phyloP scores from a whole-genome alignment of 2,888 invertebrate species.

The Caenorhabditis zanzibari region DNA sequence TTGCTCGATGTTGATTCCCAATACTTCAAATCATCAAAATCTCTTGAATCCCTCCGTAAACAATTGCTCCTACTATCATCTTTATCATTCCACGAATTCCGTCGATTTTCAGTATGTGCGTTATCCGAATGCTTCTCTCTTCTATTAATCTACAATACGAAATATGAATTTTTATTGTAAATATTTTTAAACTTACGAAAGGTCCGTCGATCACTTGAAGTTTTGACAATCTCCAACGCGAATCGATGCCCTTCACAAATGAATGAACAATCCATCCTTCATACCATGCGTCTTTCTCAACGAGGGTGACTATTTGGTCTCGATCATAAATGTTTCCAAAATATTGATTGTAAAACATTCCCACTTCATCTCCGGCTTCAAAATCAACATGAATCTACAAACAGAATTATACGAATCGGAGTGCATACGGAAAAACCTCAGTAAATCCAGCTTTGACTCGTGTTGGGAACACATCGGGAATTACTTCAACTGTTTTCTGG shows the following conservation, averaged over 20 bases:
- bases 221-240: background rate
- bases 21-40: too few relatives aligned
- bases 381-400: slow-evolving; percentile 4
- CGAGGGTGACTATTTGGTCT: background rate
- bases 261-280: slow-evolving; percentile 30
- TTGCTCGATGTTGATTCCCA: too few relatives aligned
- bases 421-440: background rate
- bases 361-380: background rate
- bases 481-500: background rate
- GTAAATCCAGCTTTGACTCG: background rate
- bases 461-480: slow-evolving; percentile 13
- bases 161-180: too few relatives aligned
- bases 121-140: too few relatives aligned
- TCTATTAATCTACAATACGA: too few relatives aligned
- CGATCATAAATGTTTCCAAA: slow-evolving; percentile 30
- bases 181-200: background rate
- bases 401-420: background rate
- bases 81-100: background rate
- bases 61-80: background rate
- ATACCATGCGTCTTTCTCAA: background rate
- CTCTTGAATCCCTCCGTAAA: too few relatives aligned
- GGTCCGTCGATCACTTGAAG: background rate
- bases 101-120: background rate
- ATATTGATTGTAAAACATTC: slow-evolving; percentile 10
- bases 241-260: background rate